phyloP scores from a whole-genome alignment of 2,888 invertebrate genomes.

The Agrenia bidenticulata region DNA sequence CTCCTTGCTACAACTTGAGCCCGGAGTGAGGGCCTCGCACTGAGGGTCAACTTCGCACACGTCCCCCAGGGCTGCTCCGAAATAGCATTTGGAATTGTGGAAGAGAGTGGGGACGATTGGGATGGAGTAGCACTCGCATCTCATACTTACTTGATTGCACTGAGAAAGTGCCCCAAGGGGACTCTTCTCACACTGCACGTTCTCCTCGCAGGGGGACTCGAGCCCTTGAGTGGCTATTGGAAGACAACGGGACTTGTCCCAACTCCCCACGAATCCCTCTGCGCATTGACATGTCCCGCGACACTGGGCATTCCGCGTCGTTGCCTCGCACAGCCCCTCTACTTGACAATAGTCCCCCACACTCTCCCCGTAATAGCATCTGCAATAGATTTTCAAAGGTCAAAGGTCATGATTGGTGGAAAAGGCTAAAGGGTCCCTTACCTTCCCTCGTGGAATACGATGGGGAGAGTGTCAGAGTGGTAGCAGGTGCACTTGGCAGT shows the following conservation, averaged over 20 bases:
- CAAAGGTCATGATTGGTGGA: too few species aligned
- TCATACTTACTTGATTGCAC: conserved; percentile 48
- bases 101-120: conserved; percentile 49
- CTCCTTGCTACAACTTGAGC: too few species aligned
- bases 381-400: conserved; percentile 16
- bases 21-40: conserved; percentile 43
- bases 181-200: conserved; percentile 41
- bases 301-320: conserved; percentile 47
- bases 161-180: conserved; percentile 45
- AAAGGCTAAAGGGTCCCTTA: conserved; percentile 12
- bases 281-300: conserved; percentile 44
- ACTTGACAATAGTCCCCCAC: conserved; percentile 51
- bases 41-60: conserved; percentile 50
- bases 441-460: conserved; percentile 52
- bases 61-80: conserved; percentile 49
- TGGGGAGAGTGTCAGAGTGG: conserved; percentile 48
- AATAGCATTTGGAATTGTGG: conserved; percentile 45
- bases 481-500: conserved; percentile 48
- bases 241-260: conserved; percentile 51
- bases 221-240: conserved; percentile 47
- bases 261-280: conserved; percentile 42
- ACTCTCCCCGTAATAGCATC: conserved; percentile 51
- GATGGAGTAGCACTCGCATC: conserved; percentile 49
- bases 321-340: conserved; percentile 47
- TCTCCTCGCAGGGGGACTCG: conserved; percentile 48